phyloP scores from a whole-genome alignment of 1,140 invertebrate species.

The Cherax destructor region DNA sequence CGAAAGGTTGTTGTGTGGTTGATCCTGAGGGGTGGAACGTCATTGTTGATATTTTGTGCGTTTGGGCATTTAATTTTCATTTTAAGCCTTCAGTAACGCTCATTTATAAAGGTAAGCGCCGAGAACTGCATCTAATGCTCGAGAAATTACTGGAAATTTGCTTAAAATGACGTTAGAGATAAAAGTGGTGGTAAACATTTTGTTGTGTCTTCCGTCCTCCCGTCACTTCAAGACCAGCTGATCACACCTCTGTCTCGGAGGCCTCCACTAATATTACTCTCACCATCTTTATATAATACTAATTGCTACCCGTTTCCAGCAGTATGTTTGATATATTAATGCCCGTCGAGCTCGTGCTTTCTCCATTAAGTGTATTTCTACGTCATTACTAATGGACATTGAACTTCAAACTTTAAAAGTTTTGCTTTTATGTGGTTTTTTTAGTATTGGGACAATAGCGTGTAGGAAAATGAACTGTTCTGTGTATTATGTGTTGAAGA shows the following conservation, averaged over 20 bases:
- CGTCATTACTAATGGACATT: not conserved
- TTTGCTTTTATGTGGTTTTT: too few relatives aligned
- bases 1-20: slow-evolving; percentile 46
- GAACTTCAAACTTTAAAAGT: too few relatives aligned
- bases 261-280: too few relatives aligned
- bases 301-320: not conserved
- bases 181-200: slow-evolving; percentile 29
- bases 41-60: slow-evolving; percentile 55
- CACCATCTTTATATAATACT: too few relatives aligned
- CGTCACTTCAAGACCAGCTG: slow-evolving; percentile 52
- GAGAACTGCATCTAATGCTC: not conserved
- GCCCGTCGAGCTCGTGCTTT: not conserved
- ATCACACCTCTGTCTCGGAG: not conserved
- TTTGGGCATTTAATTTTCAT: slow-evolving; percentile 27
- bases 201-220: slow-evolving; percentile 43
- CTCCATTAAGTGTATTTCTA: not conserved
- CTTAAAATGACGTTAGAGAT: not conserved
- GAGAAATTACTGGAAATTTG: not conserved
- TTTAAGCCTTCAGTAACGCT: slow-evolving; percentile 35
- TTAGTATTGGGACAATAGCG: too few relatives aligned
- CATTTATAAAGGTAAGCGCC: slow-evolving; percentile 31
- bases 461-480: too few relatives aligned
- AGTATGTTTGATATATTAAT: not conserved
- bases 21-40: slow-evolving; percentile 47
- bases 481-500: too few relatives aligned